Percentiles rank a stretch among this genome's conserved stretches.
phyloP scores from a whole-genome alignment of 2,888 invertebrate species.

The Chymomyza fuscimana region DNA sequence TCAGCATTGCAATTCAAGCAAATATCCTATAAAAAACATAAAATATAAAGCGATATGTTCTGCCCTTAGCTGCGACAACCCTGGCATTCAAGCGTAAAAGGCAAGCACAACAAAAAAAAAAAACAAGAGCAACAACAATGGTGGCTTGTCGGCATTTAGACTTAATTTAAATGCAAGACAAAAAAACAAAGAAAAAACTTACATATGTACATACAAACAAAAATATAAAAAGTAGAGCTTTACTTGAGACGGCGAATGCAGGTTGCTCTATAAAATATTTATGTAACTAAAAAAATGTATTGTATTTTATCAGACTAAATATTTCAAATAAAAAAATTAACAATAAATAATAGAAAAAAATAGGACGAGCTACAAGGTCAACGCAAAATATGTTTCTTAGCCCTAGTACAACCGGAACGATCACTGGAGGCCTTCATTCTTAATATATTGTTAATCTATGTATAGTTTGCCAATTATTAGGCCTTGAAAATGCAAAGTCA shows the following conservation, averaged over 20 bases:
- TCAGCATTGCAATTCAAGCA: background rate
- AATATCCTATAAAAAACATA: background rate
- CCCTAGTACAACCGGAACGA: too few relatives aligned
- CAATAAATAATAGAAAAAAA: too few relatives aligned
- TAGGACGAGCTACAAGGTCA: too few relatives aligned
- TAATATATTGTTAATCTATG: too few relatives aligned
- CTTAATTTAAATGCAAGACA: conserved; percentile 67
- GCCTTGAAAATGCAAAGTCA: too few relatives aligned
- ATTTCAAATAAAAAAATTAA: too few relatives aligned
- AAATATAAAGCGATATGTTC: conserved; percentile 16
- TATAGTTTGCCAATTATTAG: too few relatives aligned
- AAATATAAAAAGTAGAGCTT: background rate
- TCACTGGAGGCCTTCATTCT: too few relatives aligned
- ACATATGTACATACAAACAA: background rate
- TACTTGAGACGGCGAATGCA: background rate
- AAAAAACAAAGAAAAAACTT: conserved; percentile 23
- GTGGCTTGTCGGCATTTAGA: conserved; percentile 64
- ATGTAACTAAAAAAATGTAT: too few relatives aligned
- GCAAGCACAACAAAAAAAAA: conserved; percentile 23
- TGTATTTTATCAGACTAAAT: too few relatives aligned
- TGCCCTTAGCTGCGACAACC: conserved; percentile 39
- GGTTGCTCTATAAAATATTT: background rate
- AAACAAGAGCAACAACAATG: conserved; percentile 39
- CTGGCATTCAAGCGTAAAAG: conserved; percentile 34
- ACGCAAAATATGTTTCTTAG: too few relatives aligned